These are phyloP conservation scores for Nomada goodeniana DNA, from an alignment of 2,888 invertebrate species.

Conservation along the genomic window DNA sequence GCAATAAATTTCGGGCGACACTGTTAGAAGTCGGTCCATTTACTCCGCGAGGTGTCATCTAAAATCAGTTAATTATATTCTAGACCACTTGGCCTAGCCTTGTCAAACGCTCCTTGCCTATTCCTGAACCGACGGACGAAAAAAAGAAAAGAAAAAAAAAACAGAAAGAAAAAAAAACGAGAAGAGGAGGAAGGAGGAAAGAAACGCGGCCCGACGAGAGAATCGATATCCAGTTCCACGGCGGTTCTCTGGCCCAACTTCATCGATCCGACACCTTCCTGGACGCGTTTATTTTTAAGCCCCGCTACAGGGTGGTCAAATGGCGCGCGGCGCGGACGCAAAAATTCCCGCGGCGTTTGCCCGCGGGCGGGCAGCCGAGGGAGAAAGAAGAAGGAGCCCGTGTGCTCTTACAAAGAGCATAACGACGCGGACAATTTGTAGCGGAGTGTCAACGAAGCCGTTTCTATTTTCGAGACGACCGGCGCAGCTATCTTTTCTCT, in stretches of 20 bases:
- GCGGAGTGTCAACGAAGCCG: conserved; percentile 81
- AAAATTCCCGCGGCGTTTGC: conserved; percentile 27
- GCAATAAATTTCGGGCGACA: conserved; percentile 67
- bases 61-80: conserved; percentile 71
- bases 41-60: conserved; percentile 61
- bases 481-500: conserved; percentile 66
- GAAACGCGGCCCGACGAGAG: too few relatives aligned
- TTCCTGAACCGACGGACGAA: too few relatives aligned
- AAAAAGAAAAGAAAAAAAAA: too few relatives aligned
- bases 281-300: background rate
- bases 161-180: too few relatives aligned
- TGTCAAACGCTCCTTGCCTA: too few relatives aligned
- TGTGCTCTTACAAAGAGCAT: conserved; percentile 70
- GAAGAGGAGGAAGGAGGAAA: too few relatives aligned
- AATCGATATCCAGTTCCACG: too few relatives aligned
- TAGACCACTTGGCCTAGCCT: background rate
- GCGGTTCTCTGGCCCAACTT: too few relatives aligned
- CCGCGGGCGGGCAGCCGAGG: background rate
- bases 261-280: too few relatives aligned
- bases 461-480: conserved; percentile 81
- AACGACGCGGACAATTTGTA: conserved; percentile 84
- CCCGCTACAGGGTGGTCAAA: background rate
- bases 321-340: background rate
- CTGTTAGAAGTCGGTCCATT: conserved; percentile 51
- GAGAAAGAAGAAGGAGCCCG: conserved; percentile 38